Evolutionary conservation across 2,113 vertebrate genomes (phyloP).

Genomic region (Clupea harengus): DNA sequence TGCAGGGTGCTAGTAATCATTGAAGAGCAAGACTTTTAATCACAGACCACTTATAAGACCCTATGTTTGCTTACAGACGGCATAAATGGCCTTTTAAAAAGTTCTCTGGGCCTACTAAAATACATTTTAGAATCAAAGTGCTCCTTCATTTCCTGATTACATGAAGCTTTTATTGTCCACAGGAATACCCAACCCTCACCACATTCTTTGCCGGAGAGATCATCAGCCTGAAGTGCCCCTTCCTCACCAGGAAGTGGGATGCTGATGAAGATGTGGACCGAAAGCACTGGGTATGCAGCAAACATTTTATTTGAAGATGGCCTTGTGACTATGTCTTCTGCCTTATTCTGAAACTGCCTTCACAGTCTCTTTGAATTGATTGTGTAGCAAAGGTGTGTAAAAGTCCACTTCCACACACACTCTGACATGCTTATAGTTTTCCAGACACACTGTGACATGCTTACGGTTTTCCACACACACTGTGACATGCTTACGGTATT

Average conservation of each 20-base stretch:
- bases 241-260: conserved; percentile 97
- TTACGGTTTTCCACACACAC: not conserved
- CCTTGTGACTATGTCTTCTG: not conserved
- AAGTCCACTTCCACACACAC: not conserved
- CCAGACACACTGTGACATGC: too few species aligned
- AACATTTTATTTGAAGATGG: not conserved
- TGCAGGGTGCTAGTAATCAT: not conserved
- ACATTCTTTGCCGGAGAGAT: conserved; percentile 98
- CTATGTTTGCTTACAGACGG: too few species aligned
- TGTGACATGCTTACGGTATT: conserved; percentile 8
- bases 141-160: not conserved
- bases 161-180: conserved; percentile 19
- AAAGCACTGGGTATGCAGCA: conserved; percentile 88
- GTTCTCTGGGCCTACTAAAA: not conserved
- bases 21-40: not conserved
- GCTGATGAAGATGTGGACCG: conserved; percentile 97
- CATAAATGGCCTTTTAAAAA: not conserved
- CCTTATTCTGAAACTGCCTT: not conserved
- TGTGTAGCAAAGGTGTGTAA: not conserved
- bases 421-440: too few species aligned
- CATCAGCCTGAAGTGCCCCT: conserved; percentile 93
- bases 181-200: conserved; percentile 98
- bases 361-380: not conserved
- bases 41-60: not conserved
- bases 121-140: not conserved